phyloP scores from a whole-genome alignment of 2,797 vertebrate genomes.

The Lithobates pipiens region DNA sequence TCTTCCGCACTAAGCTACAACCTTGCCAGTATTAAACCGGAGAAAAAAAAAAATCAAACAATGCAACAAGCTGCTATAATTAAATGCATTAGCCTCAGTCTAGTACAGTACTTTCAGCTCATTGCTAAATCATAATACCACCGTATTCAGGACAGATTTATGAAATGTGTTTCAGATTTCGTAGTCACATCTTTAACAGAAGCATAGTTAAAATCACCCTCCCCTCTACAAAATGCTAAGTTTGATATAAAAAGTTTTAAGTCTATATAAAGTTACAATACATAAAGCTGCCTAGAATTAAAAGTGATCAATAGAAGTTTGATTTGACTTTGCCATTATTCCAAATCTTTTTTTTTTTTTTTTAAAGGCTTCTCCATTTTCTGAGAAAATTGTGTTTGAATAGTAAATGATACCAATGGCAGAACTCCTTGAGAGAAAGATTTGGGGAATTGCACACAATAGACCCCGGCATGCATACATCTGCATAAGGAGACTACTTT shows the following conservation, averaged over 20 bases:
- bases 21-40: conserved; percentile 52
- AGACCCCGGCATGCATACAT: conserved; percentile 46
- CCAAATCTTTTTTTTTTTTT: neutral
- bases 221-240: neutral
- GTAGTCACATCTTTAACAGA: conserved; percentile 30
- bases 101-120: conserved; percentile 43
- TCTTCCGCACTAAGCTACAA: conserved; percentile 57
- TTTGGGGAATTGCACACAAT: conserved; percentile 55
- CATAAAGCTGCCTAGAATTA: conserved; percentile 19
- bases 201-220: neutral
- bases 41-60: conserved; percentile 50
- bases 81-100: conserved; percentile 63
- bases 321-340: conserved; percentile 14
- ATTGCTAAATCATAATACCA: conserved; percentile 49
- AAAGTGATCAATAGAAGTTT: conserved; percentile 22
- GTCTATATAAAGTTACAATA: conserved; percentile 18
- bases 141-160: conserved; percentile 54
- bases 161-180: conserved; percentile 45
- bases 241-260: conserved; percentile 12
- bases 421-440: conserved; percentile 39
- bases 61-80: conserved; percentile 59
- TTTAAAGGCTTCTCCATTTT: conserved; percentile 9
- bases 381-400: conserved; percentile 39
- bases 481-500: conserved; percentile 49
- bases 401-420: conserved; percentile 50